A percentile compares a stretch with the other conserved stretches of the same genome.
phyloP scores from a whole-genome alignment of 2,888 invertebrate species.

The Mesochorus sp. region DNA sequence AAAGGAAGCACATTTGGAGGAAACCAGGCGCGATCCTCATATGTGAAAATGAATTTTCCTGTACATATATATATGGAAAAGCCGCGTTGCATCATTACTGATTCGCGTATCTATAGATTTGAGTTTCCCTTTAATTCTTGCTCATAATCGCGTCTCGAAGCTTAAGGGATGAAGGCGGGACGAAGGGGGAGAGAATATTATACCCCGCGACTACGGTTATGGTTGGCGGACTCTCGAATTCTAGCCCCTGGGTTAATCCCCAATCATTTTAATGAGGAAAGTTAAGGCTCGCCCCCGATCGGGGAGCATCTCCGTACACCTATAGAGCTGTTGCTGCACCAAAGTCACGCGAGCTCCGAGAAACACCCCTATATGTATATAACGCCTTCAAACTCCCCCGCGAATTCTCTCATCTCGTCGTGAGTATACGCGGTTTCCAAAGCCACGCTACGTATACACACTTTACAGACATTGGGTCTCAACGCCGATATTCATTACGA shows the following conservation, averaged over 20 bases:
- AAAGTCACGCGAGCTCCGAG: neutral
- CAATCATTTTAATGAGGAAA: conserved; percentile 67
- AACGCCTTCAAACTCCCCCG: too few relatives aligned
- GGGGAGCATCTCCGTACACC: conserved; percentile 5
- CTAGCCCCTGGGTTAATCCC: conserved; percentile 60
- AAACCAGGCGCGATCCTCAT: too few relatives aligned
- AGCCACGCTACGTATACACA: neutral
- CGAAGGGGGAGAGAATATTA: neutral
- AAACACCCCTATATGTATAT: too few relatives aligned
- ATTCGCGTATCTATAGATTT: too few relatives aligned
- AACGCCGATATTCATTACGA: conserved; percentile 67
- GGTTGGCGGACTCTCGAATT: conserved; percentile 40
- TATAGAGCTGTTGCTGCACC: neutral
- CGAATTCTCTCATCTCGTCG: conserved; percentile 13
- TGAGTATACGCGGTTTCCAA: conserved; percentile 20
- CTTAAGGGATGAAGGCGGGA: neutral
- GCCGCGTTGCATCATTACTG: too few relatives aligned
- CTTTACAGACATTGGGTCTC: conserved; percentile 27
- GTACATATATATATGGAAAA: neutral
- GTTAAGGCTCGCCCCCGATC: conserved; percentile 63
- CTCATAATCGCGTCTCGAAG: conserved; percentile 36
- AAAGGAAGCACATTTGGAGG: too few relatives aligned
- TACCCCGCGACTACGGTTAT: conserved; percentile 17
- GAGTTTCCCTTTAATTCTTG: conserved; percentile 51
- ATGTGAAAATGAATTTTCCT: neutral